Percentiles rank a stretch among this genome's conserved stretches.
phyloP scores from a whole-genome alignment of 2,888 invertebrate genomes.

The Crocallis elinguaria region DNA sequence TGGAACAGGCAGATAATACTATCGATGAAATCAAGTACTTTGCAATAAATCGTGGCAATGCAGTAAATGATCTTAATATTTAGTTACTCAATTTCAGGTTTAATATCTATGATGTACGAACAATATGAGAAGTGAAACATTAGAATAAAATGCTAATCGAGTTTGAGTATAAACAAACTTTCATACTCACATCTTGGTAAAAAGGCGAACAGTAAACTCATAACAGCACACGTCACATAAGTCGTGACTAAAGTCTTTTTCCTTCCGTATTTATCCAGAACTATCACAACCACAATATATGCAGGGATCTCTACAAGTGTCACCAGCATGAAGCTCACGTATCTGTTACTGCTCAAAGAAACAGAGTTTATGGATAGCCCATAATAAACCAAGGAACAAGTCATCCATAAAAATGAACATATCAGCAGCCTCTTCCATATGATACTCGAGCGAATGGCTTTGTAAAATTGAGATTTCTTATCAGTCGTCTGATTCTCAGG shows the following conservation, averaged over 20 bases:
- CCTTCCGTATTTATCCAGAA: slow-evolving; percentile 87
- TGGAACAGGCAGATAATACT: no score
- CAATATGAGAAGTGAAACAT: no score
- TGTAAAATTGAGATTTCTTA: slow-evolving; percentile 71
- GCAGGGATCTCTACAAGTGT: slow-evolving; percentile 89
- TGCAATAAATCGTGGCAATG: no score
- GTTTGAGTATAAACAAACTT: neutral
- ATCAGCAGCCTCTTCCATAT: slow-evolving; percentile 86
- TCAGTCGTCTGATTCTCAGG: slow-evolving; percentile 60
- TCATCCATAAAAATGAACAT: slow-evolving; percentile 91
- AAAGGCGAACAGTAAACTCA: slow-evolving; percentile 86
- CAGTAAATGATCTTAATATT: no score
- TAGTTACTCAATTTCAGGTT: no score
- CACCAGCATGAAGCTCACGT: slow-evolving; percentile 89
- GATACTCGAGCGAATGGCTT: slow-evolving; percentile 82
- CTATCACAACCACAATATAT: slow-evolving; percentile 86
- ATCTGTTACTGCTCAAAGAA: slow-evolving; percentile 89
- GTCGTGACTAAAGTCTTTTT: slow-evolving; percentile 86
- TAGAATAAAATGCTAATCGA: no score
- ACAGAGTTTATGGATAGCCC: slow-evolving; percentile 92
- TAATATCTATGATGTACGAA: no score
- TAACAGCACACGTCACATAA: slow-evolving; percentile 86
- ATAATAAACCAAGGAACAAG: slow-evolving; percentile 91
- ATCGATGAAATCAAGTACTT: no score
- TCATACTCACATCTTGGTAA: slow-evolving; percentile 82